Evolutionary conservation across 2,113 vertebrate species (phyloP), one percentile per base, ranked within the genome.

Genomic region (Guaruba guarouba): DNA sequence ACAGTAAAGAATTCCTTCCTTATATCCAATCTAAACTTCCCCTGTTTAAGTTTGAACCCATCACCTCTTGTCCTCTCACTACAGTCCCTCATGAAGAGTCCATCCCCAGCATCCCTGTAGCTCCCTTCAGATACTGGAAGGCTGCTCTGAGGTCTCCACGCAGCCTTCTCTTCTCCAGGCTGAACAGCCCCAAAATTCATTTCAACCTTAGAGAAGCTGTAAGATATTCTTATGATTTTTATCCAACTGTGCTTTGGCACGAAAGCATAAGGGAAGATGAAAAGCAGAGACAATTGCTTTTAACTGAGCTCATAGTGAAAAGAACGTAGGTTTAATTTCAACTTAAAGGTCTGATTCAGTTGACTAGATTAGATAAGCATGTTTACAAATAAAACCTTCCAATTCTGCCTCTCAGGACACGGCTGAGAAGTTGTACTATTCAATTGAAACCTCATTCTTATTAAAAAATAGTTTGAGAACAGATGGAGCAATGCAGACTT

Each of bases 401-500:
- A 7, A 28, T 29, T 35, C 37, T 46, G 37, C 28, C n/a, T 28
- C 64, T 73, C 33, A 11, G 69, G 12, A 10, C n/a, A 27, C 1
- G 49, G 51, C 46, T 44, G 41, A 66, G 22, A 10, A 37, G 22
- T 5, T 41, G 44, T 4, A 22, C 6, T 1, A 54, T 35, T 66
- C 20, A 41, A 13, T 7, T 9, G 52, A 57, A 46, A 43, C 7
- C 44, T 39, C 41, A 49, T 37, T 64, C 13, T n/a, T 31, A 3
- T 44, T 41, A 8, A 28, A 86, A 78, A 61, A 2, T 3, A 29
- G 14, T 35, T 28, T 13, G 17, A 5, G 41, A 82, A 16, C 7
- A 13, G 33, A 41, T 1, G 6, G 49, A 73, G 16, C n/a, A 15
- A 62, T 0, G 17, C 3, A 7, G 11, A 6, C 68, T 51, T 13